Conservation (phyloP, 2,888 invertebrate species). For the Micoletzkya japonica region DNA sequence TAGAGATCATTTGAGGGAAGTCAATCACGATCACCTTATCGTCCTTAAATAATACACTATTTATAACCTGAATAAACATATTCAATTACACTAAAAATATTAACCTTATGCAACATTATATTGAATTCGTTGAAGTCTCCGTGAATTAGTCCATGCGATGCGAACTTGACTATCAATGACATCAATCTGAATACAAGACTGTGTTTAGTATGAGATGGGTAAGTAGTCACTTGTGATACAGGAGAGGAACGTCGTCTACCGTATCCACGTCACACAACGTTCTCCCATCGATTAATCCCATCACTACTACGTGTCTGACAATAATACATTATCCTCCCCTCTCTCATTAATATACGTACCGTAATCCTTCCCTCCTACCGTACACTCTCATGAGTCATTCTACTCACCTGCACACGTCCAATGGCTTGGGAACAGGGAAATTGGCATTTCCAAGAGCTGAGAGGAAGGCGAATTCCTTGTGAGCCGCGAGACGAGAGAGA, state of each 20-base stretch:
- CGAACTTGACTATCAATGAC: slow-evolving; percentile 86
- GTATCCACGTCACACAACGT: slow-evolving; percentile 64
- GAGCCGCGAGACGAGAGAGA: slow-evolving; percentile 88
- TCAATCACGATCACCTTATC: slow-evolving; percentile 86
- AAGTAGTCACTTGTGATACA: slow-evolving; percentile 86
- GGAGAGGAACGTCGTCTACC: slow-evolving; percentile 63
- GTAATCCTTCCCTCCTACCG: neutral
- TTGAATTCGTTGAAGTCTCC: slow-evolving; percentile 99
- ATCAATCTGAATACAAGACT: slow-evolving; percentile 76
- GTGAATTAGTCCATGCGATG: slow-evolving; percentile 93
- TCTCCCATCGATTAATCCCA: slow-evolving; percentile 80
- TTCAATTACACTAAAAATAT: neutral
- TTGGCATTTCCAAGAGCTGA: slow-evolving; percentile 80
- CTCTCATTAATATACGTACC: neutral
- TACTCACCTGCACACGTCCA: slow-evolving; percentile 78
- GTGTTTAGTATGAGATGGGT: neutral
- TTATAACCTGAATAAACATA: neutral
- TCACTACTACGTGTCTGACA: slow-evolving; percentile 83
- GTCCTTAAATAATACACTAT: slow-evolving; percentile 62
- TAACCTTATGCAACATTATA: slow-evolving; percentile 74
- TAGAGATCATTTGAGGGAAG: slow-evolving; percentile 99
- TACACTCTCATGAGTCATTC: too few relatives aligned
- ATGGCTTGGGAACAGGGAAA: slow-evolving; percentile 91
- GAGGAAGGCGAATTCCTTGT: slow-evolving; percentile 24
- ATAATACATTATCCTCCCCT: neutral